phyloP scores from a whole-genome alignment of 2,797 vertebrate genomes.

The Premnoplex brunnescens region DNA sequence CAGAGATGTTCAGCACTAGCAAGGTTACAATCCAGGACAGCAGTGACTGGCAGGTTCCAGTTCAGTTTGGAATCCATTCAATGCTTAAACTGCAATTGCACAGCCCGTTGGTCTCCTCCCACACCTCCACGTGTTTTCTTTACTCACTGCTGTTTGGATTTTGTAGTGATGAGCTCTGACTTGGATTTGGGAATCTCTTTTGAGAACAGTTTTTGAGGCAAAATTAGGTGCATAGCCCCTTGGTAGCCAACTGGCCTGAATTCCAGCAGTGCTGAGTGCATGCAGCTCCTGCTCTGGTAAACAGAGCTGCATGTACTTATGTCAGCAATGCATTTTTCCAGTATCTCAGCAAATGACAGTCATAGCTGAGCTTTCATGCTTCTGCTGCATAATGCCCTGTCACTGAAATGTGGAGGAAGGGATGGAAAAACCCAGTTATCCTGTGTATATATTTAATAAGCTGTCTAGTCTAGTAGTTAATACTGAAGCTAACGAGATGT shows the following conservation, averaged over 20 bases:
- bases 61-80: background rate
- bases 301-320: background rate
- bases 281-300: background rate
- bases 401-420: background rate
- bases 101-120: background rate
- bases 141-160: background rate
- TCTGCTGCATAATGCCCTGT: background rate
- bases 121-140: background rate
- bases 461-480: background rate
- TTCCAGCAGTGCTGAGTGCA: background rate
- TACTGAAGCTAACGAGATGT: constrained; percentile 3
- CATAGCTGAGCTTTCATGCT: background rate
- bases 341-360: constrained; percentile 46
- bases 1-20: background rate
- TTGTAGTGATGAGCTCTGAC: background rate
- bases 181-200: background rate
- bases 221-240: fast-evolving
- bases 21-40: background rate
- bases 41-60: background rate
- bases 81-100: background rate
- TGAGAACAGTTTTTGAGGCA: background rate
- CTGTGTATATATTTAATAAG: constrained; percentile 29
- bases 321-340: constrained; percentile 53
- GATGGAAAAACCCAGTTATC: constrained; percentile 29
- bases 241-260: background rate